phyloP scores from a whole-genome alignment of 2,797 vertebrate genomes.

The Tympanoctomys barrerae region DNA sequence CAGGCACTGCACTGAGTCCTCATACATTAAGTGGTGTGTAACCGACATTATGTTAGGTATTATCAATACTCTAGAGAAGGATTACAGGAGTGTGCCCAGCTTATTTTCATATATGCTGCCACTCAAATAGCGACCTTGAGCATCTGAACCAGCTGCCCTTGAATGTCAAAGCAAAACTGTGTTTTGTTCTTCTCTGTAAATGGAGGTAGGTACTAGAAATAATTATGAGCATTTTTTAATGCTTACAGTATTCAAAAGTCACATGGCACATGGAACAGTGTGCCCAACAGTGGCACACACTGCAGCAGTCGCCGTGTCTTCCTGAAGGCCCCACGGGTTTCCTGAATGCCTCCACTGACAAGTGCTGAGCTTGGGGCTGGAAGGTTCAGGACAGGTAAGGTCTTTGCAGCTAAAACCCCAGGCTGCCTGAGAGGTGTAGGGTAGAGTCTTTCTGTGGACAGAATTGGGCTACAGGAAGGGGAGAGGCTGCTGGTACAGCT shows the following conservation, averaged over 20 bases:
- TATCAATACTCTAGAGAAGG: neutral
- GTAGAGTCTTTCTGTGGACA: neutral
- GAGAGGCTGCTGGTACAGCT: neutral
- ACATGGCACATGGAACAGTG: neutral
- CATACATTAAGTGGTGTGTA: neutral
- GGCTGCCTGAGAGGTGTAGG: neutral
- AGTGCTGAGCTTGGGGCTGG: neutral
- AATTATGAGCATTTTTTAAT: neutral
- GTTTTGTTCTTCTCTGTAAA: neutral
- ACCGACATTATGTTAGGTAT: neutral
- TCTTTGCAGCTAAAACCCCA: neutral
- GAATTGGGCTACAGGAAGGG: neutral
- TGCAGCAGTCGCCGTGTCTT: fast-evolving
- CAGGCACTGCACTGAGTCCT: neutral
- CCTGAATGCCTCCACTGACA: neutral
- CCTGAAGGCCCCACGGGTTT: neutral
- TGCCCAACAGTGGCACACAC: fast-evolving
- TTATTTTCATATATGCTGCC: neutral
- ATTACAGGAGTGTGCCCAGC: fast-evolving
- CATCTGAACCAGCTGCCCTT: neutral
- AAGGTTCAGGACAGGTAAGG: neutral
- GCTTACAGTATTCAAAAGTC: neutral
- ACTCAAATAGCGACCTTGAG: neutral
- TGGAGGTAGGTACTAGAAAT: neutral
- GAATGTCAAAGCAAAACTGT: neutral